Evolutionary conservation across 2,797 vertebrate genomes (phyloP).

Genomic region (Gobionotothen gibberifrons): DNA sequence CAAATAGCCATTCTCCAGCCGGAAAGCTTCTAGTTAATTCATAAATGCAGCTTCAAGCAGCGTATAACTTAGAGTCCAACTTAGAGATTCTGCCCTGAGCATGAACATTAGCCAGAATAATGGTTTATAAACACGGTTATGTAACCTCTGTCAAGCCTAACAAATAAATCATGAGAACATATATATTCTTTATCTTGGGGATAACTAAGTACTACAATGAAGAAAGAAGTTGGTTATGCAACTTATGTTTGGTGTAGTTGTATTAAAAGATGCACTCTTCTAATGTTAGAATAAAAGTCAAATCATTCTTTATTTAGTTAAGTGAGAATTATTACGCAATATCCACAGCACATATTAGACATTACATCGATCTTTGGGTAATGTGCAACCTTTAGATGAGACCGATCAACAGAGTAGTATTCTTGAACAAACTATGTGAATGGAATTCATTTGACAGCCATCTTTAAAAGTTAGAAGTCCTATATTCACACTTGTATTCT

Average conservation of each 20-base stretch:
- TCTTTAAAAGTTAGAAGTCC: background rate
- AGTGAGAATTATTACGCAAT: background rate
- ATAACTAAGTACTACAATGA: background rate
- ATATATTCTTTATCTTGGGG: background rate
- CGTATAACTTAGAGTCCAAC: background rate
- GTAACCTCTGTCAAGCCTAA: background rate
- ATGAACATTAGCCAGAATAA: background rate
- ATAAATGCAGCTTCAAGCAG: conserved; percentile 16
- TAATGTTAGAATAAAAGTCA: background rate
- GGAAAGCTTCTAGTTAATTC: background rate
- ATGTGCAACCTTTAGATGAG: background rate
- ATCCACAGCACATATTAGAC: background rate
- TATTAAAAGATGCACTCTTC: background rate
- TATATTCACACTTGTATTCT: too few relatives aligned
- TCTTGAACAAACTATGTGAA: background rate
- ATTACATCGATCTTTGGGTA: background rate
- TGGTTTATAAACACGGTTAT: background rate
- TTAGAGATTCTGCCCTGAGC: background rate
- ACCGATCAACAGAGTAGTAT: conserved; percentile 3
- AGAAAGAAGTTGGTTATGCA: conserved; percentile 1
- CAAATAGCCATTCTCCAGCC: background rate
- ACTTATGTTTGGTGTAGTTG: background rate
- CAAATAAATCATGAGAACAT: background rate
- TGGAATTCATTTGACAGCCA: background rate
- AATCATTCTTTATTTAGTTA: background rate